phyloP scores from a whole-genome alignment of 2,888 invertebrate genomes.

The Automeris io region DNA sequence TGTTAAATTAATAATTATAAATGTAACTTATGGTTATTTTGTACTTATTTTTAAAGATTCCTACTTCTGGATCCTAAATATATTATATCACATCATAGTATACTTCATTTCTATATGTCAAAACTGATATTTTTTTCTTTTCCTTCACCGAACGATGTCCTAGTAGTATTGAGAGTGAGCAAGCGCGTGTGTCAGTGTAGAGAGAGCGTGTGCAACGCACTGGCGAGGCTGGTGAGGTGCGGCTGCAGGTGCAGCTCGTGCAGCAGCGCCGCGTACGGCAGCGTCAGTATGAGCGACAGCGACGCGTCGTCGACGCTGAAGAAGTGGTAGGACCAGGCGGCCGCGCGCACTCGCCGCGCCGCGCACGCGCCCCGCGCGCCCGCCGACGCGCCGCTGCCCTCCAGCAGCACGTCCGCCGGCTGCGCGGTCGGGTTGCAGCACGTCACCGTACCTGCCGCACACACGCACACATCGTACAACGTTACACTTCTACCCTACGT shows the following conservation, averaged over 20 bases:
- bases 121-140: too few relatives aligned
- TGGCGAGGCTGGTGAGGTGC: constrained; percentile 88
- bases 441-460: constrained; percentile 78
- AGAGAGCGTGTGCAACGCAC: constrained; percentile 52
- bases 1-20: too few relatives aligned
- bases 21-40: too few relatives aligned
- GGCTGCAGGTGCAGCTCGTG: constrained; percentile 93
- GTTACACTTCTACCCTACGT: too few relatives aligned
- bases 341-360: constrained; percentile 89
- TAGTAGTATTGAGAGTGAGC: too few relatives aligned
- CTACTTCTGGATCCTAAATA: too few relatives aligned
- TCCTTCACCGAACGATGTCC: too few relatives aligned
- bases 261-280: constrained; percentile 92
- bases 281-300: constrained; percentile 89
- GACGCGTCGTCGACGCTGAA: constrained; percentile 91
- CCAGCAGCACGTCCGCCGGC: constrained; percentile 92
- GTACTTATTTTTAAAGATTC: too few relatives aligned
- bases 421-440: constrained; percentile 91
- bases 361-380: constrained; percentile 81
- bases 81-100: too few relatives aligned
- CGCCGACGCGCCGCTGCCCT: constrained; percentile 72
- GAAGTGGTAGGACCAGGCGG: constrained; percentile 98
- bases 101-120: too few relatives aligned
- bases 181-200: neutral
- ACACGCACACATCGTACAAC: neutral